These are phyloP conservation scores for Junonia oenone DNA, from an alignment of 2,888 invertebrate species.

Conservation along the genomic window DNA sequence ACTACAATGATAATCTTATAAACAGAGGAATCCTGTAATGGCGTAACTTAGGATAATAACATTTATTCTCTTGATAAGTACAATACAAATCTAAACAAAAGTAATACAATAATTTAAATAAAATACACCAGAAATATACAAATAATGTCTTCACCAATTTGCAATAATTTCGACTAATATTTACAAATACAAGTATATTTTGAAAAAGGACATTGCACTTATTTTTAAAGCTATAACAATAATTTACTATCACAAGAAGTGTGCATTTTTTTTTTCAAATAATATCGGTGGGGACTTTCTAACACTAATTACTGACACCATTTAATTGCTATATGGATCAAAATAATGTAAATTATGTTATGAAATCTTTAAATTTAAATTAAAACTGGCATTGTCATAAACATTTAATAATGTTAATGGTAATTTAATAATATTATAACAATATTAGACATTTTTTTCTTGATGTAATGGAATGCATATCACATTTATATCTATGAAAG, in stretches of 20 bases:
- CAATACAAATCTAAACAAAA: constrained; percentile 3
- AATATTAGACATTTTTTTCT: constrained; percentile 1
- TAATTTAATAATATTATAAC: too few relatives aligned
- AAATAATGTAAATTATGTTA: not conserved
- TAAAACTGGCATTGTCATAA: not conserved
- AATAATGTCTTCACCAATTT: constrained; percentile 7
- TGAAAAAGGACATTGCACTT: constrained; percentile 20
- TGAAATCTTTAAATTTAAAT: not conserved
- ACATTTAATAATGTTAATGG: not conserved
- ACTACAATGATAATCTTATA: not conserved
- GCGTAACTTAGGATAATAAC: not conserved
- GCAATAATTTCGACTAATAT: constrained; percentile 13
- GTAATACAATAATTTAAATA: constrained; percentile 1
- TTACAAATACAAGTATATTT: constrained; percentile 13
- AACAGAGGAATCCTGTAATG: not conserved
- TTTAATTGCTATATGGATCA: not conserved
- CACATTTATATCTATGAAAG: constrained; percentile 4
- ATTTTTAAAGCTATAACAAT: constrained; percentile 19
- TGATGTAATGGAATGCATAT: constrained; percentile 18
- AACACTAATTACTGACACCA: constrained; percentile 2
- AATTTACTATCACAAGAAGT: constrained; percentile 6
- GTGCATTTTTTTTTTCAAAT: constrained; percentile 8
- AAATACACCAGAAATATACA: constrained; percentile 8
- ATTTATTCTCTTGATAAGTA: constrained; percentile 6
- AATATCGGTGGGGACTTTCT: constrained; percentile 23